These are phyloP conservation scores for Hyles vespertilio DNA, from an alignment of 1,140 invertebrate genomes.

Conservation along the genomic window DNA sequence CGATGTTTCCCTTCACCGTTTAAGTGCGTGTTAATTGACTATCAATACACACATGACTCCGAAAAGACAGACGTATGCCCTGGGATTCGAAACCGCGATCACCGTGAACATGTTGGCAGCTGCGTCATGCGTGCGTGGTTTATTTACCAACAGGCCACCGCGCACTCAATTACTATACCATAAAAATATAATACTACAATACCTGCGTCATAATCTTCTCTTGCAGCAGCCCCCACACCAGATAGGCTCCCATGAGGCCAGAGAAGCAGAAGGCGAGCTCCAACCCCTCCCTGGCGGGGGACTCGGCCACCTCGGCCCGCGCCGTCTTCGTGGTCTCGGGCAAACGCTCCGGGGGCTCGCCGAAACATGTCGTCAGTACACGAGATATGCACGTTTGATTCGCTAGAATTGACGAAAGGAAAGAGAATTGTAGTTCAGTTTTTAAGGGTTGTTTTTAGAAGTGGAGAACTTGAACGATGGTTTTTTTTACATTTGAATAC, in stretches of 20 bases:
- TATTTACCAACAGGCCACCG: no score
- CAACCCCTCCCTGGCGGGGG: conserved; percentile 22
- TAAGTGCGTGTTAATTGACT: no score
- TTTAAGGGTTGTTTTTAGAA: no score
- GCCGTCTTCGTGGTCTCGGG: conserved; percentile 33
- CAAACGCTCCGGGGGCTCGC: conserved; percentile 45
- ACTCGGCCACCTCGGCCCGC: conserved; percentile 26
- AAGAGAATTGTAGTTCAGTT: background rate
- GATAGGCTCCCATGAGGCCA: conserved; percentile 92
- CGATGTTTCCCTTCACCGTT: no score
- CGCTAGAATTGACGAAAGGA: conserved; percentile 1
- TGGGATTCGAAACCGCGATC: no score
- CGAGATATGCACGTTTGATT: conserved; percentile 19
- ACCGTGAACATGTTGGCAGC: no score
- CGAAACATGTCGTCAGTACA: conserved; percentile 44
- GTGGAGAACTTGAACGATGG: no score
- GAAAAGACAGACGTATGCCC: no score
- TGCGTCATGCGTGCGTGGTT: no score
- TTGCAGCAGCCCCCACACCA: conserved; percentile 96
- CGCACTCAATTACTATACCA: no score
- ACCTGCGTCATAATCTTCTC: conserved; percentile 94
- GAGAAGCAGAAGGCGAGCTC: conserved; percentile 83
- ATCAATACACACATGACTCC: no score
- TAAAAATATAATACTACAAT: background rate
- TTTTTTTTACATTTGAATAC: no score